A percentile compares a stretch with the other conserved stretches of the same genome.
These are phyloP conservation scores for Pteromalus puparum DNA, from an alignment of 1,140 invertebrate species.

Conservation along the genomic window DNA sequence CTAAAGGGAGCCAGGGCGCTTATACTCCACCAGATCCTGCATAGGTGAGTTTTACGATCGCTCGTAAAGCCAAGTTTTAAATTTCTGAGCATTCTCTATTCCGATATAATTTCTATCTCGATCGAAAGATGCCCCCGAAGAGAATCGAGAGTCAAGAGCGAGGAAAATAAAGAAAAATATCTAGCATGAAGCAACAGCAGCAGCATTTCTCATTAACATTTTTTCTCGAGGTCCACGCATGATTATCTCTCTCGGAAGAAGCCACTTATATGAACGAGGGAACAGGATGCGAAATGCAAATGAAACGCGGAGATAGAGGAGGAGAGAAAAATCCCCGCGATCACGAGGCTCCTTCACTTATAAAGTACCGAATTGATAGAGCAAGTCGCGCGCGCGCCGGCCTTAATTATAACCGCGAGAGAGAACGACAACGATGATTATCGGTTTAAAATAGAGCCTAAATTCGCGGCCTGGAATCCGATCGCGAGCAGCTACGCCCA, in stretches of 20 bases:
- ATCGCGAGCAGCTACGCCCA: slow-evolving; percentile 11
- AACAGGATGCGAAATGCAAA: slow-evolving; percentile 42
- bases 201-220: slow-evolving; percentile 29
- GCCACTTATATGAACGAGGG: background rate
- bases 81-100: slow-evolving; percentile 43
- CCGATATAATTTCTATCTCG: slow-evolving; percentile 47
- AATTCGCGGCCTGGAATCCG: slow-evolving; percentile 37
- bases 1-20: slow-evolving; percentile 58
- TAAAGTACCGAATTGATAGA: slow-evolving; percentile 61
- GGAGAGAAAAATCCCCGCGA: slow-evolving; percentile 19
- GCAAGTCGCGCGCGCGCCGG: slow-evolving; percentile 52
- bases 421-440: slow-evolving; percentile 19
- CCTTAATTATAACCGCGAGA: slow-evolving; percentile 56
- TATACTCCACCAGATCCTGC: slow-evolving; percentile 51
- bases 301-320: background rate
- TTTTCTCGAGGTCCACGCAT: background rate
- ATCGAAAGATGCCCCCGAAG: slow-evolving; percentile 26
- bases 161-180: slow-evolving; percentile 41
- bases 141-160: slow-evolving; percentile 18
- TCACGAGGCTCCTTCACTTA: slow-evolving; percentile 55
- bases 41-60: slow-evolving; percentile 62
- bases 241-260: slow-evolving; percentile 2
- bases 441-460: slow-evolving; percentile 42
- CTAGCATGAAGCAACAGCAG: background rate
- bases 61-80: slow-evolving; percentile 51